Evolutionary conservation across 1,140 invertebrate species (phyloP).

Genomic region (Drosophila bifasciata): DNA sequence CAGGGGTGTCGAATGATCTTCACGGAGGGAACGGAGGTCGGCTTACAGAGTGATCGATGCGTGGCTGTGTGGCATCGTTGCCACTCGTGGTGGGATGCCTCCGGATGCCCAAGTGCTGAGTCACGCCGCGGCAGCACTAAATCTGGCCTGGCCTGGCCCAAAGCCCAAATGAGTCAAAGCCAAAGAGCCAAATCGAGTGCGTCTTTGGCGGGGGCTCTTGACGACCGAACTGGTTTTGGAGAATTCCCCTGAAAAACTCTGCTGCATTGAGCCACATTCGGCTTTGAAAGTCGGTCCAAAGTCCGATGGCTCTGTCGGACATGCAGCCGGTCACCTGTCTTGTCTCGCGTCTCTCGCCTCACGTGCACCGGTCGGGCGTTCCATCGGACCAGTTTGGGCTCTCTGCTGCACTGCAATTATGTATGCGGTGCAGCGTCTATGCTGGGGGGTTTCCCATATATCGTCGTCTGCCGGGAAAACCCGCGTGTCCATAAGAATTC

Average conservation of each 20-base stretch:
- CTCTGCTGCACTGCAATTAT: conserved; percentile 2
- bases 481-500: conserved; percentile 16
- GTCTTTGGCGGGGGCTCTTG: background rate
- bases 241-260: conserved; percentile 61
- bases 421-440: conserved; percentile 16
- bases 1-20: background rate
- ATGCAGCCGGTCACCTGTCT: conserved; percentile 31
- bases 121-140: conserved; percentile 32
- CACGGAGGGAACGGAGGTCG: background rate
- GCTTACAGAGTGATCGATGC: conserved; percentile 21
- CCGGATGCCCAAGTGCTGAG: conserved; percentile 31
- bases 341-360: conserved; percentile 7
- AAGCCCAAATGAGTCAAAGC: conserved; percentile 31
- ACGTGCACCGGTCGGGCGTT: conserved; percentile 25
- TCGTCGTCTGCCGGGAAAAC: conserved; percentile 13
- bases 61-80: conserved; percentile 4
- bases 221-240: conserved; percentile 59
- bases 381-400: no score
- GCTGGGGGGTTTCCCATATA: conserved; percentile 31
- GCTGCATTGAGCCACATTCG: conserved; percentile 56
- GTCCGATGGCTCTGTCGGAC: conserved; percentile 41
- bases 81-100: background rate
- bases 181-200: conserved; percentile 35
- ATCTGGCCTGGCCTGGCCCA: conserved; percentile 16
- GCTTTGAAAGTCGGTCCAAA: conserved; percentile 54